phyloP scores from a whole-genome alignment of 2,797 vertebrate species.

The Liparis tanakae region DNA sequence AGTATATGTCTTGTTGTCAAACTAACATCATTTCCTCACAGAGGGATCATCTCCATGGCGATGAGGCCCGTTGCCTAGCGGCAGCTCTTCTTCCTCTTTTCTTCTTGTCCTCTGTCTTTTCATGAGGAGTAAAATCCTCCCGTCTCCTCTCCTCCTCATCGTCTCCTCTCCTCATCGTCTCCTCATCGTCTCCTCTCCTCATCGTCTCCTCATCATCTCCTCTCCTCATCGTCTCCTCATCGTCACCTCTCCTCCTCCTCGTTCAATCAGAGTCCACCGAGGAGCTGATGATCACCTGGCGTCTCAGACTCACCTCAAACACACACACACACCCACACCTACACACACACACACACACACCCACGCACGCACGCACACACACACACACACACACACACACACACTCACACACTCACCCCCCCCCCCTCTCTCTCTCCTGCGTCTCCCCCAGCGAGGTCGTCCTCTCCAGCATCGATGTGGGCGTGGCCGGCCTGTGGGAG shows the following conservation, averaged over 20 bases:
- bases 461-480: conserved; percentile 88
- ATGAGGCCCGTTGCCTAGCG: conserved; percentile 58
- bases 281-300: too few relatives aligned
- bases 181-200: too few relatives aligned
- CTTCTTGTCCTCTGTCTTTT: not conserved
- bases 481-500: conserved; percentile 89
- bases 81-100: conserved; percentile 22
- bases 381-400: not conserved
- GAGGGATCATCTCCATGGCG: conserved; percentile 58
- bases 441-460: conserved; percentile 86
- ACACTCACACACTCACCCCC: not conserved
- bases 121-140: conserved; percentile 58
- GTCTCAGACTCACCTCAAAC: too few relatives aligned
- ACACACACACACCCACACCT: not conserved
- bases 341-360: not conserved
- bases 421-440: conserved; percentile 2
- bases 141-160: too few relatives aligned
- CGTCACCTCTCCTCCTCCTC: too few relatives aligned
- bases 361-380: not conserved
- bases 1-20: conserved; percentile 44
- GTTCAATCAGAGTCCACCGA: too few relatives aligned
- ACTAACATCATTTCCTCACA: conserved; percentile 49
- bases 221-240: too few relatives aligned
- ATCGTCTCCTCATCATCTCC: too few relatives aligned
- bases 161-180: too few relatives aligned